A percentile compares a stretch with the other conserved stretches of the same genome.
Evolutionary conservation across 2,888 invertebrate species (phyloP).

Genomic region (Thysanoteuthis rhombus): DNA sequence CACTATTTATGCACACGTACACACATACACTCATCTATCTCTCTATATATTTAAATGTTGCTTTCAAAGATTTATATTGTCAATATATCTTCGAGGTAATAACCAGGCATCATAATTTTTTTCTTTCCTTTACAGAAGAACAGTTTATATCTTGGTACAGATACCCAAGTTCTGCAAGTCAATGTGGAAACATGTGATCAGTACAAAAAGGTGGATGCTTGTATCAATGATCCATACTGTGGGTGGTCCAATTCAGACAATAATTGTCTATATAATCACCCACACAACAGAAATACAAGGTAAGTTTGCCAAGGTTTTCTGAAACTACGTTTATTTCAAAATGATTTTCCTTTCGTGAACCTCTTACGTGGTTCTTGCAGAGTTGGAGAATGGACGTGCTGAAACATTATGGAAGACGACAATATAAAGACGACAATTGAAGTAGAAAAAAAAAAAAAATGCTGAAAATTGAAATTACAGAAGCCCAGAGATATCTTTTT

Average conservation of each 20-base stretch:
- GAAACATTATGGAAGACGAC: too few species aligned
- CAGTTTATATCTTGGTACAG: slow-evolving; percentile 55
- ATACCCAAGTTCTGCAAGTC: slow-evolving; percentile 51
- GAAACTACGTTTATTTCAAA: too few species aligned
- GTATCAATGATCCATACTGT: slow-evolving; percentile 47
- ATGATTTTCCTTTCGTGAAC: too few species aligned
- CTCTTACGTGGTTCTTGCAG: too few species aligned
- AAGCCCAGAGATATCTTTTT: too few species aligned
- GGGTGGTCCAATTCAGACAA: slow-evolving; percentile 40
- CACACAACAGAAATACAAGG: neutral
- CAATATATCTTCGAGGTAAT: neutral
- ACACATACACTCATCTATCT: too few species aligned
- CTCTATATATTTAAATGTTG: too few species aligned
- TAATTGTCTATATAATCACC: neutral
- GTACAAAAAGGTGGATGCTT: slow-evolving; percentile 46
- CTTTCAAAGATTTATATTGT: neutral
- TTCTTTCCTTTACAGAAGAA: slow-evolving; percentile 42
- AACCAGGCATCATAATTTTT: neutral
- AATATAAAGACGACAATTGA: too few species aligned
- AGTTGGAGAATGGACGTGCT: too few species aligned
- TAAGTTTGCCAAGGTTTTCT: neutral
- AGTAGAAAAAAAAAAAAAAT: too few species aligned
- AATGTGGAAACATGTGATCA: slow-evolving; percentile 43
- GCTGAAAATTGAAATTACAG: too few species aligned
- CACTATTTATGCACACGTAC: too few species aligned